Base-by-base conservation (phyloP, 2,113 vertebrate genomes). In the Oryzias celebensis region DNA sequence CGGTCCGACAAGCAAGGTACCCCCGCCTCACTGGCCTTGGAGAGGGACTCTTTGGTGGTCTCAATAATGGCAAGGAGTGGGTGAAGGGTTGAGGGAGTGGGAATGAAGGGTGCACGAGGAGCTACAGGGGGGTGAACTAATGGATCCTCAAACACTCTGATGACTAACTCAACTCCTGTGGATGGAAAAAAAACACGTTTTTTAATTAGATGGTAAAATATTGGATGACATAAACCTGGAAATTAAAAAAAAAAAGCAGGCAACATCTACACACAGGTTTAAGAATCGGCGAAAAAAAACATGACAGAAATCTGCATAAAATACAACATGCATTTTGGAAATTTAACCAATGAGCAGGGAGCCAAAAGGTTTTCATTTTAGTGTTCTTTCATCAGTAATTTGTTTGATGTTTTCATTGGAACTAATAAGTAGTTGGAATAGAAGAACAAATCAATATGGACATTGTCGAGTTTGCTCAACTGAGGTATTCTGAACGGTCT, bases 1-100 rank as follows among this genome's bases (percentile, higher is more conserved):
- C 94, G 96, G 94, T 98, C 97, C 96, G 93, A 96, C 94, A 96
- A 94, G 97, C 97, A 98, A 94, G 96, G 96, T 94, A 96, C 95
- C 94, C 96, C 95, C 95, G 94, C 96, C 95, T 98, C 97, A 95
- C 95, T 96, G 94, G 95, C 93, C 96, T 96, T 94, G 94, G 96
- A 96, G 95, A 95, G 94, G 95, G 96, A 94, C 94, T 98, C 97
- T 99, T 99, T 99, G 97, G 97, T 98, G 96, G 94, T 98, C 93
- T 98, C 95, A 95, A 92, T 94, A 97, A 99, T 97, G 97, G 96
- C 96, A 92, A 95, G 94, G 94, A 94, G 94, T 94, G 96, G 94
- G 91, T 93, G 97, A 89, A 95, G 95, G 94, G 96, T 95, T 94
- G 95, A 93, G 94, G 94, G 92, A 86, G 94, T 93, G 93, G 94